These are phyloP conservation scores for Idris sp. DNA, from an alignment of 1,140 invertebrate species.

Conservation along the genomic window DNA sequence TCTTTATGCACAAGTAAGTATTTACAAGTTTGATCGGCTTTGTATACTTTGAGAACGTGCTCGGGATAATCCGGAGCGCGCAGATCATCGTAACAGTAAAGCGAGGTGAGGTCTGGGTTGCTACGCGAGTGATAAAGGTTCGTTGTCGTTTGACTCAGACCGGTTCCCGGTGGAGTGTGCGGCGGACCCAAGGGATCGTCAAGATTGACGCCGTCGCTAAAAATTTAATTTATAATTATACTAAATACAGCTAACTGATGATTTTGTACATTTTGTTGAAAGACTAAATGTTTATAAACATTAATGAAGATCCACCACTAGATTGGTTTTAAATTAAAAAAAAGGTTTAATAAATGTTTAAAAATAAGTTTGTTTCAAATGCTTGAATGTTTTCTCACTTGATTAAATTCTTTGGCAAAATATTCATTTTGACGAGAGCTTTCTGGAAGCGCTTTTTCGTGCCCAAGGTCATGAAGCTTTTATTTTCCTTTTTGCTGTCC, in stretches of 20 bases:
- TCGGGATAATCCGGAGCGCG: slow-evolving; percentile 93
- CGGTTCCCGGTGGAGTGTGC: slow-evolving; percentile 76
- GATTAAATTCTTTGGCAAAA: slow-evolving; percentile 91
- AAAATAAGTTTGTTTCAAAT: too few relatives aligned
- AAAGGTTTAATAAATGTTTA: too few relatives aligned
- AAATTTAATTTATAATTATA: too few relatives aligned
- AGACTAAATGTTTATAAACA: too few relatives aligned
- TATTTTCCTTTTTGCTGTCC: slow-evolving; percentile 84
- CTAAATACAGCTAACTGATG: too few relatives aligned
- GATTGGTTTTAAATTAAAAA: too few relatives aligned
- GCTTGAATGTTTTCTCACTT: slow-evolving; percentile 77
- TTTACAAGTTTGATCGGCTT: slow-evolving; percentile 97
- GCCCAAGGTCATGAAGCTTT: slow-evolving; percentile 92
- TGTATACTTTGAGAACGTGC: slow-evolving; percentile 98
- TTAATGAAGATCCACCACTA: too few relatives aligned
- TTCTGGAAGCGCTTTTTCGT: slow-evolving; percentile 91
- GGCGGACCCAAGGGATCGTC: slow-evolving; percentile 79
- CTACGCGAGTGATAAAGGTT: slow-evolving; percentile 90
- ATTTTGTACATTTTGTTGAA: too few relatives aligned
- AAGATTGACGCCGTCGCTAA: slow-evolving; percentile 80
- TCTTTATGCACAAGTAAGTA: slow-evolving; percentile 98
- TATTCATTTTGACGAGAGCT: slow-evolving; percentile 94
- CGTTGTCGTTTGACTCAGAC: slow-evolving; percentile 71
- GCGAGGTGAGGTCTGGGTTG: slow-evolving; percentile 92
- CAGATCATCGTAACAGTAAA: slow-evolving; percentile 86